Percentiles rank a stretch among this genome's conserved stretches.
phyloP scores from a whole-genome alignment of 2,888 invertebrate species.

The Monochamus alternatus region DNA sequence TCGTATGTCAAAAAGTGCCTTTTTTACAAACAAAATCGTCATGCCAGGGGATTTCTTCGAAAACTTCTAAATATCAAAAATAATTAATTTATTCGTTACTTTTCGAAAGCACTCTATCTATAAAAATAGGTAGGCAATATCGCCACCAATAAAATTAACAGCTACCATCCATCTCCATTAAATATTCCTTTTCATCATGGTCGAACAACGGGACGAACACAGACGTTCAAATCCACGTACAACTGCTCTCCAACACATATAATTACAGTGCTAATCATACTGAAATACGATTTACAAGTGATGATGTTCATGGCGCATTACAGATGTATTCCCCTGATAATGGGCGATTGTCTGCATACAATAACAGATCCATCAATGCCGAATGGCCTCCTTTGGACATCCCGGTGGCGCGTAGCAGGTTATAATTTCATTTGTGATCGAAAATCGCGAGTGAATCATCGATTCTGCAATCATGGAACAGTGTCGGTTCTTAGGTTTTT shows the following conservation, averaged over 20 bases:
- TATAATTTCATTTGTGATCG: constrained; percentile 53
- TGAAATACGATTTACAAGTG: constrained; percentile 24
- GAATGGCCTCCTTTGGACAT: constrained; percentile 48
- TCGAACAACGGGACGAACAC: neutral
- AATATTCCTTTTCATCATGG: constrained; percentile 1
- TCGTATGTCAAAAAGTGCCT: too few species aligned
- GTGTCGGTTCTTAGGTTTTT: too few species aligned
- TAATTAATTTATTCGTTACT: too few species aligned
- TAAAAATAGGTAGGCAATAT: too few species aligned
- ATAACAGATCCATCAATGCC: constrained; percentile 52
- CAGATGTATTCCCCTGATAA: constrained; percentile 21
- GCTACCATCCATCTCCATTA: neutral
- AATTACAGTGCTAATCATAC: constrained; percentile 15
- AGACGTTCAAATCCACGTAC: neutral
- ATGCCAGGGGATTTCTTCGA: too few species aligned
- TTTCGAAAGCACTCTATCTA: too few species aligned
- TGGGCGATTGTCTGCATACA: constrained; percentile 46
- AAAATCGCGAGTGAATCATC: constrained; percentile 46
- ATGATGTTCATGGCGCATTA: constrained; percentile 28
- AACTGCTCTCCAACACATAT: constrained; percentile 5
- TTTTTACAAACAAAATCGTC: too few species aligned
- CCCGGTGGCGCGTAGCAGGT: constrained; percentile 24
- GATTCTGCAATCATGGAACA: constrained; percentile 45
- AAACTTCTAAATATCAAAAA: too few species aligned
- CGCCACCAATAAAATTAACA: constrained; percentile 5